Evolutionary conservation across 2,888 invertebrate genomes (phyloP), one percentile per base, ranked within the genome.

Genomic region (Alcis repandata): DNA sequence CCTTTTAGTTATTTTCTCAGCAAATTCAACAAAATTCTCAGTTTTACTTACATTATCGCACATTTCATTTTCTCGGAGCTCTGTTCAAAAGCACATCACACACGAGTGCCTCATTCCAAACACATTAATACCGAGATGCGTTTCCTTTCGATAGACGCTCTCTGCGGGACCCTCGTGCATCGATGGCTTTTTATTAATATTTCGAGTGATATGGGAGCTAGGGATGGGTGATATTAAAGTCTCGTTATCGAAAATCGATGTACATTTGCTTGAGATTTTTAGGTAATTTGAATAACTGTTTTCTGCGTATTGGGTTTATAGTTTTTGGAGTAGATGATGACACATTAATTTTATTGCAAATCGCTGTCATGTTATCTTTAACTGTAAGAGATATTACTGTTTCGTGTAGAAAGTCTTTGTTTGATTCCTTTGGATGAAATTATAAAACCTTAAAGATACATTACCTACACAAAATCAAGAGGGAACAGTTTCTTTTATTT

Each of bases 121-220:
- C 33, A 57, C 52, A 58, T 52, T 52, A 56, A 33, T 54, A 36
- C 15, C 54, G 38, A 38, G 54, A 64, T 59, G 62, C 59, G 63
- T 41, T 60, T 45, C 60, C 38, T 65, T 56, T 63, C 51, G 63
- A 66, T 41, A 69, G 60, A 70, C 59, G 64, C 59, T 66, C 61
- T 61, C 43, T 56, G 46, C 68, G 65, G 63, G 59, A 43, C 48
- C 4, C 40, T 13, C 40, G 59, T 72, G 77, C 78, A 71, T 75
- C 72, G 67, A 72, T 75, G 74, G 67, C 40, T 61, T 66, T 63
- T 72, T 74, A 76, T 74, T 77, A 78, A 77, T 77, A 73, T 73
- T 75, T 72, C 70, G 73, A 77, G 76, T 74, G 72, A 61, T 56
- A 57, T 19, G 40, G 2, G 20, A 4, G 17, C 11, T 62, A 62